A percentile compares a stretch with the other conserved stretches of the same genome.
Evolutionary conservation across 2,797 vertebrate genomes (phyloP).

Genomic region (Varecia variegata): DNA sequence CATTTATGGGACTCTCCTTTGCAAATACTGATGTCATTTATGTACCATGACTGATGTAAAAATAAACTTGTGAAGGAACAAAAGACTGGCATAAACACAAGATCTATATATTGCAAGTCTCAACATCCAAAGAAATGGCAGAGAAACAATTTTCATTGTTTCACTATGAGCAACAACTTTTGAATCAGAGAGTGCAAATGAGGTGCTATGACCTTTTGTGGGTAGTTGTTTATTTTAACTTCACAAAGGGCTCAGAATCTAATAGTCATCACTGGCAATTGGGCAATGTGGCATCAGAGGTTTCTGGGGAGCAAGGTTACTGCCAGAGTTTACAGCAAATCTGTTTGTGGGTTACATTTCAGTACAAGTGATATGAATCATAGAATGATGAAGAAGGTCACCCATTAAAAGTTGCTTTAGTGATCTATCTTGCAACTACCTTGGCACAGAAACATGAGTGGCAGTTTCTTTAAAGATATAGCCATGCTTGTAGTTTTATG

Average conservation of each 20-base stretch:
- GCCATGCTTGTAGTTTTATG: neutral
- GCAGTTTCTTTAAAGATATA: conserved; percentile 43
- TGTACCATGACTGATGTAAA: conserved; percentile 17
- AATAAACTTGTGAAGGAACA: conserved; percentile 35
- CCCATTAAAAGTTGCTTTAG: conserved; percentile 70
- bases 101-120: neutral
- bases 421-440: conserved; percentile 70
- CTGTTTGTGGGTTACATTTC: conserved; percentile 72
- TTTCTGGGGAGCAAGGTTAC: conserved; percentile 48
- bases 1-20: conserved; percentile 22
- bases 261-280: neutral
- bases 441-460: conserved; percentile 65
- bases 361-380: conserved; percentile 66
- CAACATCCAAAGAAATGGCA: conserved; percentile 39
- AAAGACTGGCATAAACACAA: conserved; percentile 48
- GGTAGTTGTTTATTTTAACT: neutral
- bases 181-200: neutral
- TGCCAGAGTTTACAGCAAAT: conserved; percentile 44
- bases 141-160: neutral
- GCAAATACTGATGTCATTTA: conserved; percentile 50
- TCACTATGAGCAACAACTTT: neutral
- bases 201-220: conserved; percentile 4
- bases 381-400: conserved; percentile 67
- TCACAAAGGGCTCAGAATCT: conserved; percentile 54
- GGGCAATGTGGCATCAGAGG: conserved; percentile 63